Conservation (phyloP, 2,888 invertebrate genomes). For the Pharmacophagus antenor region DNA sequence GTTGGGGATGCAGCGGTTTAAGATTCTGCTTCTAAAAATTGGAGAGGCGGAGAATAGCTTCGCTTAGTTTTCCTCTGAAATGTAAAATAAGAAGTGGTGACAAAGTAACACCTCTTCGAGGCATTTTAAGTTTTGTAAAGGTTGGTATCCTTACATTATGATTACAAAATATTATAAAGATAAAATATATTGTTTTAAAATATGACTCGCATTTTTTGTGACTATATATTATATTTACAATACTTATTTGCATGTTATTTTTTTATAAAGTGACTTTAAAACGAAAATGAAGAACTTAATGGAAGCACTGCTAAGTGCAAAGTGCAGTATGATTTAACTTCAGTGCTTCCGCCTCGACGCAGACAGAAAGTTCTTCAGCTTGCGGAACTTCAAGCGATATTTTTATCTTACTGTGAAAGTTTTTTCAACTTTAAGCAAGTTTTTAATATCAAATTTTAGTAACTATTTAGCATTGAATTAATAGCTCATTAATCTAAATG, state of each 20-base stretch:
- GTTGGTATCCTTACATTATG: neutral
- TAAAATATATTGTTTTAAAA: neutral
- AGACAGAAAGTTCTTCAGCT: conserved; percentile 15
- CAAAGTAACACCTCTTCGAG: neutral
- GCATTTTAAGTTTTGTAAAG: neutral
- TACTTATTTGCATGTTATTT: neutral
- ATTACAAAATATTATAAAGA: neutral
- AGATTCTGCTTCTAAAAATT: conserved; percentile 7
- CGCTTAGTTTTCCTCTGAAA: conserved; percentile 1
- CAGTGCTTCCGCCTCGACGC: conserved; percentile 19
- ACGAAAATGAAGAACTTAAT: conserved; percentile 15
- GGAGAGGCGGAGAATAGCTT: conserved; percentile 2
- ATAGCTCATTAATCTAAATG: no score
- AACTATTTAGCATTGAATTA: neutral
- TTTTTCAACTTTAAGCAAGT: neutral
- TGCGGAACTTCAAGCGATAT: conserved; percentile 21
- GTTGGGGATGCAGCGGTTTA: neutral
- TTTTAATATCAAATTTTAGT: neutral
- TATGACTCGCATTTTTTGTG: neutral
- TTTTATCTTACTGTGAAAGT: conserved; percentile 12
- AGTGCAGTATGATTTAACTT: conserved; percentile 26
- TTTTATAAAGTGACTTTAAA: conserved; percentile 7
- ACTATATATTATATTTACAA: neutral
- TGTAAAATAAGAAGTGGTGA: conserved; percentile 2
- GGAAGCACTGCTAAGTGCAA: conserved; percentile 19